Conservation (phyloP, 2,113 vertebrate species). For the Conger conger region DNA sequence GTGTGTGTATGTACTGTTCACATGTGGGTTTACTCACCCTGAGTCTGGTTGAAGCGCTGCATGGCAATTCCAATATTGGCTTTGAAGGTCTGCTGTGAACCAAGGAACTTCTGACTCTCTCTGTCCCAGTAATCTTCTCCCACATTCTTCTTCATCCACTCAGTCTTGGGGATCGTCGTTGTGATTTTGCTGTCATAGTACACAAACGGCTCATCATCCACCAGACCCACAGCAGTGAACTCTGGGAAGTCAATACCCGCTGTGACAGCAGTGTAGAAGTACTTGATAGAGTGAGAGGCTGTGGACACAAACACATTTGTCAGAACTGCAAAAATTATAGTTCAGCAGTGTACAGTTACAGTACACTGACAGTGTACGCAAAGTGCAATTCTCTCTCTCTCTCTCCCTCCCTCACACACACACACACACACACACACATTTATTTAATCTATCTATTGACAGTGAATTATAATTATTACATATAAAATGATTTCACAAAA, state of each 20-base stretch:
- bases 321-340: not conserved
- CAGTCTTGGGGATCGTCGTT: not conserved
- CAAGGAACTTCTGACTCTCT: fast-evolving
- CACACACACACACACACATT: too few relatives aligned
- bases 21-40: slow-evolving; percentile 41
- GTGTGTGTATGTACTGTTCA: not conserved
- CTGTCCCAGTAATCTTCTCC: not conserved
- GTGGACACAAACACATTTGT: not conserved
- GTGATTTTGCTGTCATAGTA: slow-evolving; percentile 20
- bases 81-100: fast-evolving
- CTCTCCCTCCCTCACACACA: too few relatives aligned
- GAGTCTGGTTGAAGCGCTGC: slow-evolving; percentile 46
- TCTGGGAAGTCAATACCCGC: not conserved
- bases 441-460: too few relatives aligned
- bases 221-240: not conserved
- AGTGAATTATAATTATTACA: too few relatives aligned
- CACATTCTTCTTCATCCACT: slow-evolving; percentile 20
- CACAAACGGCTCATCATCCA: slow-evolving; percentile 33
- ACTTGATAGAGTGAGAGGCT: slow-evolving; percentile 31
- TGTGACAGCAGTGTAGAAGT: slow-evolving; percentile 18
- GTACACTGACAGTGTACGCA: too few relatives aligned
- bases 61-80: not conserved
- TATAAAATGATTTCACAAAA: too few relatives aligned
- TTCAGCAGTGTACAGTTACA: too few relatives aligned
- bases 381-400: too few relatives aligned